Evolutionary conservation across 2,113 vertebrate genomes (phyloP).

Genomic region (Tragelaphus buxtoni): DNA sequence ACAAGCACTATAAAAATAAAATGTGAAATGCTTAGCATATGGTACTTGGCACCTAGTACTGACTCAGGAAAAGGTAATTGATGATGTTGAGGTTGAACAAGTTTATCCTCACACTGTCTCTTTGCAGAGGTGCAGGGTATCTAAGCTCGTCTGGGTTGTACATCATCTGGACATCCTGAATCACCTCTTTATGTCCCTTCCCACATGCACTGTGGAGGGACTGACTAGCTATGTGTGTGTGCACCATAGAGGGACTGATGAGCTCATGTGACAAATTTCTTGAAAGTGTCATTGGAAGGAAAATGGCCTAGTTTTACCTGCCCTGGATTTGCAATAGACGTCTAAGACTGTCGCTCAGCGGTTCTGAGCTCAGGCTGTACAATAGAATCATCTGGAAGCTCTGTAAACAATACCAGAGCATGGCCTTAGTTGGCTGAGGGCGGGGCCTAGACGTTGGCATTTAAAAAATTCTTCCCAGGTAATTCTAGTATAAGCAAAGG

Average conservation of each 20-base stretch:
- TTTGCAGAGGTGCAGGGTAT: background rate
- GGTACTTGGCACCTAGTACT: background rate
- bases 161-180: background rate
- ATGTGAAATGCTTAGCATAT: background rate
- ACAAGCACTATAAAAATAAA: background rate
- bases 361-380: background rate
- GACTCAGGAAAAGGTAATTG: background rate
- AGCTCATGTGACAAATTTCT: background rate
- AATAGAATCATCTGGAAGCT: background rate
- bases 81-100: background rate
- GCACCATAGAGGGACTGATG: background rate
- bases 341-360: background rate
- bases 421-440: background rate
- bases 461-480: background rate
- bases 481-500: background rate
- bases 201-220: background rate
- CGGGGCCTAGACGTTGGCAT: background rate
- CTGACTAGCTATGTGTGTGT: background rate
- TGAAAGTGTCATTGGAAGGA: background rate
- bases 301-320: background rate
- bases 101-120: background rate
- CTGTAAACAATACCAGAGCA: background rate
- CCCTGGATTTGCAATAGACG: background rate
- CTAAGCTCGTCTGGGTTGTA: background rate
- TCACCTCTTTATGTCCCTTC: background rate